Evolutionary conservation across 2,888 invertebrate species (phyloP), one percentile per base, ranked within the genome.

Genomic region (Eupithecia subumbrata): DNA sequence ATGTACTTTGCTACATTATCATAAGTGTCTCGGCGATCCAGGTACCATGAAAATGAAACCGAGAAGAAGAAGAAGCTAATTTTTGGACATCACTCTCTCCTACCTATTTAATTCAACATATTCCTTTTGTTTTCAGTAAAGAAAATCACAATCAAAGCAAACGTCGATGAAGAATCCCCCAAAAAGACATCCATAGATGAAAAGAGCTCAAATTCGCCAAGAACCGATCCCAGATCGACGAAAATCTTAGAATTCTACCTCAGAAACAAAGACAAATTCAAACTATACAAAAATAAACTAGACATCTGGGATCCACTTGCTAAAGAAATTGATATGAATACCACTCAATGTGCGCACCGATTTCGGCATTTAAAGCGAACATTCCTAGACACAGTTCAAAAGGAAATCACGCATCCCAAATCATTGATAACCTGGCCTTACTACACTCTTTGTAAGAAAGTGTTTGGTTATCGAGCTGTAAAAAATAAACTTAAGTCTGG

Each of bases 401-500:
- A 92, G 71, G 94, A 95, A 74, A 92, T 94, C 0, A 90, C 86
- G 8, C 91, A 91, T 76, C 94, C 94, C 0, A 92, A 92, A 75
- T 90, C 89, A 82, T 91, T 91, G 0, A 91, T 94, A 5, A 82
- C 92, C 0, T 94, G 94, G 94, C 94, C 93, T 0, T 93, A 94
- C 72, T 94, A 92, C 14, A 83, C 86, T 5, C 77, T 92, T 0
- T 94, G 94, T 82, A 95, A 94, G 75, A 95, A 93, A 84, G 92
- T 93, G 0, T 95, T 94, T 30, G 94, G 94, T 0, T 94, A 94
- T 74, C 78, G 94, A 81, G 88, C 89, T 0, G 85, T 94, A 2
- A 94, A 92, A 77, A 83, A 84, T 0, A 93, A 93, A 78, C 80
- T 94, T 0, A 92, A 90, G 68, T 89, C 88, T 37, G 89, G 88